Evolutionary conservation across 1,140 invertebrate genomes (phyloP), one percentile per base, ranked within the genome.

Genomic region (Schmidtea mediterranea): DNA sequence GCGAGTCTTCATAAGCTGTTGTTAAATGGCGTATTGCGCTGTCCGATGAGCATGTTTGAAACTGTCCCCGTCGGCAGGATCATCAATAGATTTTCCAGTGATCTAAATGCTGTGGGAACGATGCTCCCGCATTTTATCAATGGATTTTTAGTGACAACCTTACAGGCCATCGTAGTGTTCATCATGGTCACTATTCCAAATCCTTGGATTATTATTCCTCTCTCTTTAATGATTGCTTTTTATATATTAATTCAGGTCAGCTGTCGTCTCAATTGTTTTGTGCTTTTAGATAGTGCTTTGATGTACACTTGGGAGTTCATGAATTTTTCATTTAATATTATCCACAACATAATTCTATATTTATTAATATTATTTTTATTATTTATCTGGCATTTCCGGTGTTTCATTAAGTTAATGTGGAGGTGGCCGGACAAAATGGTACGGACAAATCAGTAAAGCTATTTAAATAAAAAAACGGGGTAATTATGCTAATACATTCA

Each of bases 21-120:
- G 49, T 54, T 68, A 1, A 16, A 51, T 18, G 60, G 56, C 52
- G 62, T 74, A 43, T 54, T 74, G 37, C 61, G 67, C 52, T 72
- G 54, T 15, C 65, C 74, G 1, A 63, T 75, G 55, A 58, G 59
- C 9, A 75, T 76, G 53, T 74, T 74, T 55, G 73, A 76, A 52
- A 69, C 62, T 6, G 74, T 73, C 36, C 73, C 76, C 6, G 59
- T 59, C 49, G 75, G 74, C 26, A 59, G 72, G 53, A 70, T 77
- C 50, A 63, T 75, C 43, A 76, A 75, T 58, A 55, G 75, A 21
- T 76, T 77, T 54, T 71, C 70, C 10, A 65, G 70, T 49, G 75
- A 77, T 55, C 62, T 76, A 46, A 73, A 75, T 8, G 6, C 39
- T 15, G 19, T 41, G 6, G 39, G 19, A 15, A 41, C 12, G 12